A percentile compares a stretch with the other conserved stretches of the same genome.
Conservation (phyloP, 2,888 invertebrate genomes). For the Diogma glabrata region DNA sequence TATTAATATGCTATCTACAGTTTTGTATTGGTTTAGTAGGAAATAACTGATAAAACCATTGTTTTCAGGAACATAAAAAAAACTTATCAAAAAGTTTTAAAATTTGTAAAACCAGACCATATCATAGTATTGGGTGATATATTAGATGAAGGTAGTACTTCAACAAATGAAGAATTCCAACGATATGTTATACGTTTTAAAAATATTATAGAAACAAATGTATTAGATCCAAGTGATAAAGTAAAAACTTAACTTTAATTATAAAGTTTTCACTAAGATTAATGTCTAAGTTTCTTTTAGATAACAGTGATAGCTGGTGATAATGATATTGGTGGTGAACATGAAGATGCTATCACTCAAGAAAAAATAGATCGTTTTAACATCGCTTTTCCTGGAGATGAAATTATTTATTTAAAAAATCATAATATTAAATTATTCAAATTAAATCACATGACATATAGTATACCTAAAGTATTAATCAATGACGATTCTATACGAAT, state of each 20-base stretch:
- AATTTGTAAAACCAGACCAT: conserved; percentile 66
- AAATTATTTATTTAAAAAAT: conserved; percentile 48
- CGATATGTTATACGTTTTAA: conserved; percentile 63
- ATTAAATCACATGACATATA: conserved; percentile 56
- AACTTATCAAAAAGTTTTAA: conserved; percentile 62
- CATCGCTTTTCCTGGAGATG: conserved; percentile 58
- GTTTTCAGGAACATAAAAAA: conserved; percentile 53
- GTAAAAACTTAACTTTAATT: too few relatives aligned
- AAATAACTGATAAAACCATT: neutral
- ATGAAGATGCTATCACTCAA: conserved; percentile 50
- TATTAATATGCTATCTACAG: too few relatives aligned
- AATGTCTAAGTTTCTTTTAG: conserved; percentile 43
- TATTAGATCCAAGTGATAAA: too few relatives aligned
- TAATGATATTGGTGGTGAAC: conserved; percentile 95
- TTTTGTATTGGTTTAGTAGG: too few relatives aligned
- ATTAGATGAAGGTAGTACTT: conserved; percentile 85
- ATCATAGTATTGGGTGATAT: conserved; percentile 88
- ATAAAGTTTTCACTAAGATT: too few relatives aligned
- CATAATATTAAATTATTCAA: conserved; percentile 55
- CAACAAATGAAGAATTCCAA: conserved; percentile 57
- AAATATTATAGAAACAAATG: conserved; percentile 39
- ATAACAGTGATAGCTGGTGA: conserved; percentile 87
- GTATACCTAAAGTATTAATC: conserved; percentile 44
- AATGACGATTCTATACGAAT: conserved; percentile 39
- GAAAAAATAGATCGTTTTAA: conserved; percentile 63